Conservation (phyloP, 2,113 vertebrate species). For the Sylvia atricapilla region DNA sequence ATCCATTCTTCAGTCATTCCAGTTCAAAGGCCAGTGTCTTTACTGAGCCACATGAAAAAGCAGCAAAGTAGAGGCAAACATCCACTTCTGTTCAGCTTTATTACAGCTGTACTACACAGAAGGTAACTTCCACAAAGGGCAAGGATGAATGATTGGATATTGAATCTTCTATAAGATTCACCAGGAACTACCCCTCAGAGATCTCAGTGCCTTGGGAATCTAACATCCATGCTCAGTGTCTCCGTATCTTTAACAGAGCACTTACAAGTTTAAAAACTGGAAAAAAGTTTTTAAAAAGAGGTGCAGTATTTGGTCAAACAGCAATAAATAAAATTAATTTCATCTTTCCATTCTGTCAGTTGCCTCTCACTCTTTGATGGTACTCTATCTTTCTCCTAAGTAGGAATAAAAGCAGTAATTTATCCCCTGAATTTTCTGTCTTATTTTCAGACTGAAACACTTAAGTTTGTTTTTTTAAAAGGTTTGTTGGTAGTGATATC, state of each 20-base stretch:
- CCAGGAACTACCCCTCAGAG: neutral
- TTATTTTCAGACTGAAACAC: neutral
- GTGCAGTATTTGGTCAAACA: neutral
- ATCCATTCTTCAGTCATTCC: neutral
- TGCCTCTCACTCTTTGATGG: neutral
- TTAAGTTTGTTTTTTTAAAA: neutral
- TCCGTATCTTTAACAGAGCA: neutral
- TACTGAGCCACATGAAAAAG: neutral
- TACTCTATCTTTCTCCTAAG: neutral
- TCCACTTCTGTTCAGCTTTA: neutral
- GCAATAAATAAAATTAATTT: neutral
- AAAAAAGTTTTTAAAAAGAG: neutral
- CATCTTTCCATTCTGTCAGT: neutral
- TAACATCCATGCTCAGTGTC: neutral
- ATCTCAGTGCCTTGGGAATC: neutral
- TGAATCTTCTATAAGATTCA: neutral
- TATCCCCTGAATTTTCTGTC: neutral
- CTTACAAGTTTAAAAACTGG: neutral
- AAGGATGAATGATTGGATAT: neutral
- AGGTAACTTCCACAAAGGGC: neutral
- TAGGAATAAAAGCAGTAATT: neutral
- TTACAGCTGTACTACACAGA: neutral
- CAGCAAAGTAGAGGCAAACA: neutral
- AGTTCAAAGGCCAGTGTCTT: neutral
- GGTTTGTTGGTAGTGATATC: neutral